Percentiles rank a stretch among this genome's conserved stretches.
phyloP scores from a whole-genome alignment of 2,113 vertebrate species.

The Gymnarchus niloticus region DNA sequence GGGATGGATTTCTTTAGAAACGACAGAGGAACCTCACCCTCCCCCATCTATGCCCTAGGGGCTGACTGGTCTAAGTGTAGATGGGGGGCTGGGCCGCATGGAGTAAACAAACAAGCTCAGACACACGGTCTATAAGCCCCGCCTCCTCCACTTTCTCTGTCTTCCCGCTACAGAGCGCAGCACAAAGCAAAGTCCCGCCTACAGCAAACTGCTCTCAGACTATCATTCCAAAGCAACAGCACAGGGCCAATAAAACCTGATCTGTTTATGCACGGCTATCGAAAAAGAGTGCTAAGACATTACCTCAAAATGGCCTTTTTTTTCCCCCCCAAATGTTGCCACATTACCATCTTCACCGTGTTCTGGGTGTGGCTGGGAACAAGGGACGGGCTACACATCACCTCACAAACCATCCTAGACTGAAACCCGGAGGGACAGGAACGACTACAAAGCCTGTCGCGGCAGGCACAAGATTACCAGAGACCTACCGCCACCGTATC shows the following conservation, averaged over 20 bases:
- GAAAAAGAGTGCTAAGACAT: no score
- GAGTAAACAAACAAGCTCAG: conserved; percentile 6
- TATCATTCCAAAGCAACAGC: not conserved
- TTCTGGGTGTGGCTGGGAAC: not conserved
- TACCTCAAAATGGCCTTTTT: no score
- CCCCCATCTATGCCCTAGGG: not conserved
- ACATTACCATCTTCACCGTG: not conserved
- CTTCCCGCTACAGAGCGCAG: not conserved
- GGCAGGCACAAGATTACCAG: not conserved
- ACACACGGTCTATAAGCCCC: not conserved
- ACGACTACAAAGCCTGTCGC: not conserved
- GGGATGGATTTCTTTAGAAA: conserved; percentile 11
- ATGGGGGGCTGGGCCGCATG: not conserved
- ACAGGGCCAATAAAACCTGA: not conserved
- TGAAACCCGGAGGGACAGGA: not conserved
- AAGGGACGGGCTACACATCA: not conserved
- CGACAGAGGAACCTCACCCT: not conserved
- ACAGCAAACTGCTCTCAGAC: not conserved
- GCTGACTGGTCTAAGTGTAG: not conserved
- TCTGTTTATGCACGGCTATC: not conserved
- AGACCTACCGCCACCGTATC: not conserved
- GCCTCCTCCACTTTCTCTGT: not conserved
- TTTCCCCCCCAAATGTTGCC: no score
- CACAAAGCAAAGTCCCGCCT: not conserved
- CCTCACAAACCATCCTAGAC: not conserved